Evolutionary conservation across 1,140 invertebrate genomes (phyloP).

Genomic region (Neoseiulus cucumeris): DNA sequence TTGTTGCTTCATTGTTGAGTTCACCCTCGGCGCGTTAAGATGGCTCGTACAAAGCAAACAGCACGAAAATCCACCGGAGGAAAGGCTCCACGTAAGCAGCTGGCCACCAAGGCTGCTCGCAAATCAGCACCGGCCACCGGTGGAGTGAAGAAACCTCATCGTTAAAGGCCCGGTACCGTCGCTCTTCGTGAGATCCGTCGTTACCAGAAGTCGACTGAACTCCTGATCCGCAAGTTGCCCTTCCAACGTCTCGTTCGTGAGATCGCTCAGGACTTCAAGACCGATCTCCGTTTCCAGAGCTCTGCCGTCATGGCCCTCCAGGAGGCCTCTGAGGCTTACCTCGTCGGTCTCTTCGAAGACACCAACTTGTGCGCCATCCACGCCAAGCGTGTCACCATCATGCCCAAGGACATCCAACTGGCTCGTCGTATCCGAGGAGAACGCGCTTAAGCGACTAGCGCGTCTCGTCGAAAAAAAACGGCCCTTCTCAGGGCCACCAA

Average conservation of each 20-base stretch:
- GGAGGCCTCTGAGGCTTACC: constrained; percentile 24
- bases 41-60: constrained; percentile 69
- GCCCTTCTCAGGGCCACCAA: too few species aligned
- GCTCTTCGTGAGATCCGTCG: constrained; percentile 35
- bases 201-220: constrained; percentile 44
- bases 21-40: constrained; percentile 22
- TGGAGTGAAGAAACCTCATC: constrained; percentile 52
- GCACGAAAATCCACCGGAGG: constrained; percentile 58
- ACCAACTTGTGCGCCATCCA: constrained; percentile 25
- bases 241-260: constrained; percentile 33
- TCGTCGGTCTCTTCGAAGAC: constrained; percentile 25
- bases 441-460: neutral
- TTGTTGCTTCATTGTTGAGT: too few species aligned
- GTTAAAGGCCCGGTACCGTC: constrained; percentile 29
- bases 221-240: constrained; percentile 34
- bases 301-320: constrained; percentile 18
- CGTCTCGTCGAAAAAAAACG: too few species aligned
- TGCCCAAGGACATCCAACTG: constrained; percentile 24
- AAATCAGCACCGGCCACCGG: constrained; percentile 55
- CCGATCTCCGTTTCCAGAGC: constrained; percentile 43
- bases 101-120: constrained; percentile 54
- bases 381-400: constrained; percentile 25
- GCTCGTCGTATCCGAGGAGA: constrained; percentile 7
- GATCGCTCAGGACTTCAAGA: constrained; percentile 51
- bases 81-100: constrained; percentile 62